phyloP scores from a whole-genome alignment of 35 echinoderm and acorn worm species.

The Lytechinus pictus region DNA sequence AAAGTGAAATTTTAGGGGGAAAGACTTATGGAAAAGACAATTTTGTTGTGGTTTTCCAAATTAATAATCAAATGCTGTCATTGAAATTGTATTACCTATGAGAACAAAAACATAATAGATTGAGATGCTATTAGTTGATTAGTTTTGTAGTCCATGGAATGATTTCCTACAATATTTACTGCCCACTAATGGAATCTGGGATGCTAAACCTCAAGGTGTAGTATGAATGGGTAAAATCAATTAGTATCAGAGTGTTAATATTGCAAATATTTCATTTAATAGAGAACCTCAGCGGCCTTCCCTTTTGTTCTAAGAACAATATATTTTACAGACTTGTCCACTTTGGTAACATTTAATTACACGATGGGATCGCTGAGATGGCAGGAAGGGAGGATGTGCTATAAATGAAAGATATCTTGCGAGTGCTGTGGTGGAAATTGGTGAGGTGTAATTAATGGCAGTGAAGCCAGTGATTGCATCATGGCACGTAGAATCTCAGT shows the following conservation, averaged over 20 bases:
- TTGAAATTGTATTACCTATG: background rate
- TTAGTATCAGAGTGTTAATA: background rate
- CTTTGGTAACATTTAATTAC: background rate
- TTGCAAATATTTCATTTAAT: background rate
- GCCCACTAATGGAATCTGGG: background rate
- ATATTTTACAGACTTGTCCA: background rate
- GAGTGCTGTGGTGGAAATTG: background rate
- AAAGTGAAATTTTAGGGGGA: too few relatives aligned
- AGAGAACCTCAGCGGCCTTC: background rate
- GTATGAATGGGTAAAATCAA: background rate
- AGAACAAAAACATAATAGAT: background rate
- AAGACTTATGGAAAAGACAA: too few relatives aligned
- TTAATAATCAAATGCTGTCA: too few relatives aligned
- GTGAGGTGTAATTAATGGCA: conserved; percentile 1
- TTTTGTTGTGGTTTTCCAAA: too few relatives aligned
- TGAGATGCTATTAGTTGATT: background rate
- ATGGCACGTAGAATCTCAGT: background rate
- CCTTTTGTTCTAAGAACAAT: background rate
- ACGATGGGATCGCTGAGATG: background rate
- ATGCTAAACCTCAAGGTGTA: background rate
- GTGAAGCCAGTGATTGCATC: background rate
- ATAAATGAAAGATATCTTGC: conserved; percentile 7
- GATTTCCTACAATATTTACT: background rate
- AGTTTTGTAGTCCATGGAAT: background rate
- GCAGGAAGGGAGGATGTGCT: background rate